Evolutionary conservation across 35 echinoderm and acorn worm species (phyloP).

Genomic region (Heliocidaris erythrogramma): DNA sequence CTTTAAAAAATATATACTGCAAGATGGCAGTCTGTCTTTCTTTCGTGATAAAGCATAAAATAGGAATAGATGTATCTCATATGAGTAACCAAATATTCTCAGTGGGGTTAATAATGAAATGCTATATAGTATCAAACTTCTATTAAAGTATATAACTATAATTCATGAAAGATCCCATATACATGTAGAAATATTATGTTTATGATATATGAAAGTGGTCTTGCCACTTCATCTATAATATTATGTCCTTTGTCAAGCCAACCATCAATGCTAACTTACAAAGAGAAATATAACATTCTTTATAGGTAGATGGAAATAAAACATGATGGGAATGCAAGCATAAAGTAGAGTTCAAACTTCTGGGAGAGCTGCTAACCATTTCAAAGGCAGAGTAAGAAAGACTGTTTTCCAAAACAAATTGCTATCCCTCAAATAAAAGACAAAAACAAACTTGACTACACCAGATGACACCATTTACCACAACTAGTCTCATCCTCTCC

Average conservation of each 20-base stretch:
- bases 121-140: background rate
- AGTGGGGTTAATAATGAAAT: background rate
- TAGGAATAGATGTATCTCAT: background rate
- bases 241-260: background rate
- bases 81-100: background rate
- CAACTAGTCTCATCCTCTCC: background rate
- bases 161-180: background rate
- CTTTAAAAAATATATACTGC: conserved; percentile 10
- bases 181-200: background rate
- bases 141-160: background rate
- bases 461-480: background rate
- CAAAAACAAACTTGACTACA: no score
- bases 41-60: background rate
- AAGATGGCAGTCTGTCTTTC: background rate
- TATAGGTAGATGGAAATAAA: background rate
- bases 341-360: background rate
- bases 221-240: background rate
- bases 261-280: no score
- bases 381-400: background rate
- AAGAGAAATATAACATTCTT: background rate
- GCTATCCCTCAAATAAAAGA: no score
- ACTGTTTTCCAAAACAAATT: no score
- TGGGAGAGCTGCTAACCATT: background rate
- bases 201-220: background rate
- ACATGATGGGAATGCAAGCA: background rate